Conservation (phyloP, 2,888 invertebrate genomes). For the Platerodrilus igneus region DNA sequence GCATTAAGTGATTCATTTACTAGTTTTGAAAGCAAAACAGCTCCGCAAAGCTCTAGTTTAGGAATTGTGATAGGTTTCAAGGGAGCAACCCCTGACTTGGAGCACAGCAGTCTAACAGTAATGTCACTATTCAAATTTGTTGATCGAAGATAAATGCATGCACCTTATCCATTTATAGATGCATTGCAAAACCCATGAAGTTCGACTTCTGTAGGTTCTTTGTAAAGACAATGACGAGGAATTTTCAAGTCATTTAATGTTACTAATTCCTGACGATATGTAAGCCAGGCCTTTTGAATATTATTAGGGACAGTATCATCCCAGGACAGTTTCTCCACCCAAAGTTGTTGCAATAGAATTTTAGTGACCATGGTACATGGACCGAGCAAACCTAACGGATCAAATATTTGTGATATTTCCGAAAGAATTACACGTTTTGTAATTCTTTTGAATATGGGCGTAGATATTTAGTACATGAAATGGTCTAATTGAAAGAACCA, state of each 20-base stretch:
- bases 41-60: slow-evolving; percentile 3
- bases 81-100: neutral
- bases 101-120: neutral
- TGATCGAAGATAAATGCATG: slow-evolving; percentile 1
- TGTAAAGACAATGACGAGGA: no score
- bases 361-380: neutral
- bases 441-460: no score
- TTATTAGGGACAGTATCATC: no score
- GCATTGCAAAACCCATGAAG: no score
- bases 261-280: no score
- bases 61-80: slow-evolving; percentile 1
- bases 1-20: neutral
- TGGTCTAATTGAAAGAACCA: no score
- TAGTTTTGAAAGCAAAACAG: neutral
- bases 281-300: no score
- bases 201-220: no score
- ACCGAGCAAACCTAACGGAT: slow-evolving; percentile 1
- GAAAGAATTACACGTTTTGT: neutral
- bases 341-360: slow-evolving; percentile 1
- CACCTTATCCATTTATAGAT: neutral
- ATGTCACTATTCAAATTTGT: neutral
- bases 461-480: no score
- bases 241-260: slow-evolving; percentile 1
- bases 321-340: neutral
- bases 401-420: neutral